Evolutionary conservation across 2,888 invertebrate genomes (phyloP).

Genomic region (Diploptera punctata): DNA sequence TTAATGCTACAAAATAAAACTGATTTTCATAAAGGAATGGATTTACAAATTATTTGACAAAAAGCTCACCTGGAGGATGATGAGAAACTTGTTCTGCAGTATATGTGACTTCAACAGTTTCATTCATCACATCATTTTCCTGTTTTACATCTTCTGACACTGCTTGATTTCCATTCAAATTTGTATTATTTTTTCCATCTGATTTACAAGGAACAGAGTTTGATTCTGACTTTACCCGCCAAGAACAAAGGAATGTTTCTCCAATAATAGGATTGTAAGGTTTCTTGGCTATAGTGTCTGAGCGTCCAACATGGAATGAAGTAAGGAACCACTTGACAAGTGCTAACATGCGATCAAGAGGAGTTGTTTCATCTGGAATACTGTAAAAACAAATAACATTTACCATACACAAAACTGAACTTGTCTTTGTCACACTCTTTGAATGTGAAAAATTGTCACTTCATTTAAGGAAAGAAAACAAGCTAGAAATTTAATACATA

Average conservation of each 20-base stretch:
- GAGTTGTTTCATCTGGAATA: slow-evolving; percentile 44
- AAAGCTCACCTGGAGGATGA: slow-evolving; percentile 58
- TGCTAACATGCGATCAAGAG: slow-evolving; percentile 54
- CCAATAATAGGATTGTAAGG: slow-evolving; percentile 63
- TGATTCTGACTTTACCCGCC: slow-evolving; percentile 50
- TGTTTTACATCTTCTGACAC: slow-evolving; percentile 2
- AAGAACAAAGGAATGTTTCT: slow-evolving; percentile 61
- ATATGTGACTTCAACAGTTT: slow-evolving; percentile 31
- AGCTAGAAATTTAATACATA: too few relatives aligned
- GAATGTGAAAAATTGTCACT: too few relatives aligned
- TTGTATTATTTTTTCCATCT: too few relatives aligned
- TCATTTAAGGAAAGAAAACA: too few relatives aligned
- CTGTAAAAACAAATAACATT: too few relatives aligned
- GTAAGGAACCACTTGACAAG: slow-evolving; percentile 60
- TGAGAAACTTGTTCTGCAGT: slow-evolving; percentile 60
- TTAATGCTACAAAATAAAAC: too few relatives aligned
- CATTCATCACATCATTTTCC: background rate
- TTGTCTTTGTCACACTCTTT: too few relatives aligned
- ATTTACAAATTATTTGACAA: background rate
- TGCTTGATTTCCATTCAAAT: background rate
- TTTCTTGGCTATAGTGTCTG: slow-evolving; percentile 55
- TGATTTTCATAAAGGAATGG: too few relatives aligned
- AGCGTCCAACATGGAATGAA: slow-evolving; percentile 55
- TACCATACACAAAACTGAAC: too few relatives aligned
- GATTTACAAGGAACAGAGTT: background rate